Evolutionary conservation across 2,888 invertebrate genomes (phyloP), one percentile per base, ranked within the genome.

Genomic region (Drosophila rubida): DNA sequence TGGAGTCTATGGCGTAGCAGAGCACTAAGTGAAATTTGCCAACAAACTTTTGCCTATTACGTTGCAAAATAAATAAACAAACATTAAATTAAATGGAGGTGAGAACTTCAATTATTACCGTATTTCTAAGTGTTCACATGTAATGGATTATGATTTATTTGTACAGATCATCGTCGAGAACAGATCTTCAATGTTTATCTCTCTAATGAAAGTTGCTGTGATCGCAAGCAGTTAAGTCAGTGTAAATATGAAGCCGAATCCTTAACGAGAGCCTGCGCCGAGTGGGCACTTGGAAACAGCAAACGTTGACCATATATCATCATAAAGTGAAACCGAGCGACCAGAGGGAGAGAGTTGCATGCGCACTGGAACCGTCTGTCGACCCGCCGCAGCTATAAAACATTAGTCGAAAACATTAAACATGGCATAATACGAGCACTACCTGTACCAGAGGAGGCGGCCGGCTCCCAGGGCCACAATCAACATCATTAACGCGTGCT

Each of bases 401-500:
- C 76, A 85, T 77, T 77, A 69, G 75, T 66, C 66, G 53, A 69
- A 76, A 62, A 65, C 75, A 76, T 85, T 82, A 73, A 85, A 85
- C 73, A 79, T 79, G 73, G 67, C 70, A 74, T 69, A 73, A 61
- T 57, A 54, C 19, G n/a, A n/a, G n/a, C n/a, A 2, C 19, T 2
- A 19, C 19, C 19, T 19, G 69, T 35, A 48, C 37, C 59, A 41
- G 45, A 46, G 53, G 49, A 70, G 65, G 50, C 63, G 9, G 44
- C 27, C 22, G 41, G 41, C 22, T 76, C 82, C 80, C 78, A 59
- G 61, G 79, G 63, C 82, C 69, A 73, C 85, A 82, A 82, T 87
- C 87, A 87, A 82, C 82, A 82, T 87, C 82, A 82, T 82, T 82
- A 82, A 87, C 85, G 87, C 69, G 70, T 84, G 85, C 81, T 82